Evolutionary conservation across 2,797 vertebrate genomes (phyloP).

Genomic region (Neoniphon sammara): DNA sequence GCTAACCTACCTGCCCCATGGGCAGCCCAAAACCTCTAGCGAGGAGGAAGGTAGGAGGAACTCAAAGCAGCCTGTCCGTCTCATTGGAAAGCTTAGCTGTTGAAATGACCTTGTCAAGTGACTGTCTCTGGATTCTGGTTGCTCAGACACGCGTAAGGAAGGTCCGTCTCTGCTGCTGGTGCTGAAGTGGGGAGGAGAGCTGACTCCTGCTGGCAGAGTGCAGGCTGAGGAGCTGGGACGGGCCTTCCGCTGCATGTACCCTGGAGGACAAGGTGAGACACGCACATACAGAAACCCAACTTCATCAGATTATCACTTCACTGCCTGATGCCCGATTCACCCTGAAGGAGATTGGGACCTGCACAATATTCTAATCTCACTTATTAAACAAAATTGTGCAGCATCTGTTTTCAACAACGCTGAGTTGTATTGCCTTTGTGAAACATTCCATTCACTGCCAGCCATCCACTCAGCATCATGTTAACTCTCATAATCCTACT

Average conservation of each 20-base stretch:
- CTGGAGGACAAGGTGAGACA: constrained; percentile 92
- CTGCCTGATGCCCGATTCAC: too few species aligned
- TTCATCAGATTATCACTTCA: not conserved
- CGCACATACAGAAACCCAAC: not conserved
- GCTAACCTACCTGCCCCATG: constrained; percentile 94
- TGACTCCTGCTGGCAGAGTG: constrained; percentile 93
- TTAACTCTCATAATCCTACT: too few species aligned
- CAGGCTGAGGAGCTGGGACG: constrained; percentile 96
- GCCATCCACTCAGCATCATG: too few species aligned
- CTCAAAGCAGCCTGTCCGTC: not conserved
- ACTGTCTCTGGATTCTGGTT: not conserved
- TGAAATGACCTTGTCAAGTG: not conserved
- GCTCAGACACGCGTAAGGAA: constrained; percentile 86
- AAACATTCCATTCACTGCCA: too few species aligned
- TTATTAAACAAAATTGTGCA: not conserved
- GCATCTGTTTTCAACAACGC: not conserved
- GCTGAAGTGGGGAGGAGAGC: constrained; percentile 96
- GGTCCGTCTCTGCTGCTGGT: constrained; percentile 91
- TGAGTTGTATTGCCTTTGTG: too few species aligned
- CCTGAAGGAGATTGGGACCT: not conserved
- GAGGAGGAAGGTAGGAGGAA: constrained; percentile 91
- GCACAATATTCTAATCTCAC: not conserved
- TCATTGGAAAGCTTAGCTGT: not conserved
- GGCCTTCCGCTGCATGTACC: constrained; percentile 98
- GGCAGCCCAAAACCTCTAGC: constrained; percentile 92